Conservation (phyloP, 2,888 invertebrate genomes). For the Yponomeuta malinellus region DNA sequence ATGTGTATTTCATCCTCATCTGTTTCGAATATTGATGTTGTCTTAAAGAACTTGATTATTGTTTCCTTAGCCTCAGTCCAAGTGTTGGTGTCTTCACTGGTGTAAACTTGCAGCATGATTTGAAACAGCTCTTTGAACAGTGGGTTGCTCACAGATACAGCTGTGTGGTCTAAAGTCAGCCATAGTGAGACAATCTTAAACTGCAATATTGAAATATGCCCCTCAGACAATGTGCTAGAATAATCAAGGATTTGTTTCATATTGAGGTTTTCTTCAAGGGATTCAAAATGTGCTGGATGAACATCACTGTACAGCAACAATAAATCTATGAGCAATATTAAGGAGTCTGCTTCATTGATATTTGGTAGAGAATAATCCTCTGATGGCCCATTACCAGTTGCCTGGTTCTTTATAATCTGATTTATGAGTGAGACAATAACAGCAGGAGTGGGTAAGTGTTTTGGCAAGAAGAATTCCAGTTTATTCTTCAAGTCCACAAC, state of each 20-base stretch:
- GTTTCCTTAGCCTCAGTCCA: slow-evolving; percentile 72
- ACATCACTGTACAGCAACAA: slow-evolving; percentile 59
- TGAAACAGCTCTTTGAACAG: slow-evolving; percentile 73
- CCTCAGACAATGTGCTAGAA: slow-evolving; percentile 41
- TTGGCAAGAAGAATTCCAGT: slow-evolving; percentile 62
- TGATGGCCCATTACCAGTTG: slow-evolving; percentile 33
- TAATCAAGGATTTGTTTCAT: slow-evolving; percentile 59
- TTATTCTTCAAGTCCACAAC: slow-evolving; percentile 51
- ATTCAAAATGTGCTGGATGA: slow-evolving; percentile 61
- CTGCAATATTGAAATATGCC: slow-evolving; percentile 48
- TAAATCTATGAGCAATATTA: slow-evolving; percentile 54
- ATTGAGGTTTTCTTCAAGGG: slow-evolving; percentile 59
- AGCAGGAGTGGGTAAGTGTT: slow-evolving; percentile 57
- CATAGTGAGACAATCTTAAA: slow-evolving; percentile 66
- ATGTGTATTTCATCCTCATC: slow-evolving; percentile 80
- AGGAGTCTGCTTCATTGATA: slow-evolving; percentile 43
- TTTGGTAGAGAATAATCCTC: slow-evolving; percentile 51
- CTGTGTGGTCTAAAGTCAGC: slow-evolving; percentile 62
- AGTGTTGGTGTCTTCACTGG: slow-evolving; percentile 46
- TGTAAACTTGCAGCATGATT: slow-evolving; percentile 75
- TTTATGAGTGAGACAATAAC: slow-evolving; percentile 50
- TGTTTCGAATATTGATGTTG: slow-evolving; percentile 79
- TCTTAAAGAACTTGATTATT: slow-evolving; percentile 75
- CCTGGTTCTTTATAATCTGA: slow-evolving; percentile 37
- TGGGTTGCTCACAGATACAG: slow-evolving; percentile 66